A percentile compares a stretch with the other conserved stretches of the same genome.
These are phyloP conservation scores for Pempheris klunzingeri DNA, from an alignment of 2,797 vertebrate species.

Conservation along the genomic window DNA sequence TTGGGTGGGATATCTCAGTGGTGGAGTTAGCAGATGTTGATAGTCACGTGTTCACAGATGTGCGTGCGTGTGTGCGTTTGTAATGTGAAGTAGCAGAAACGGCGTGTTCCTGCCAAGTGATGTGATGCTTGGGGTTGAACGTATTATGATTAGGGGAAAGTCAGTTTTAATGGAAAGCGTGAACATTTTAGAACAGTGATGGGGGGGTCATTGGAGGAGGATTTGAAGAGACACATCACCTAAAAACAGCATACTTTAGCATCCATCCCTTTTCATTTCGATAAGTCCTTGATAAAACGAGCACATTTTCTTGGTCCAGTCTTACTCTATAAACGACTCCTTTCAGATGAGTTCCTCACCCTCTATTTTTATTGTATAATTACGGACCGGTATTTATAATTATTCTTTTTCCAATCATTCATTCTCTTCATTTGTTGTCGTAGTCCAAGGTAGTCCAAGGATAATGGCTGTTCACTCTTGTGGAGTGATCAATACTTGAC, in stretches of 20 bases:
- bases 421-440: slow-evolving; percentile 12
- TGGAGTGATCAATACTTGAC: slow-evolving; percentile 71
- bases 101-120: slow-evolving; percentile 38
- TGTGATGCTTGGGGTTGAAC: slow-evolving; percentile 31
- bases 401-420: slow-evolving; percentile 19
- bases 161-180: slow-evolving; percentile 24
- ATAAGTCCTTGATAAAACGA: neutral
- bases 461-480: slow-evolving; percentile 42
- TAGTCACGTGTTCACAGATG: slow-evolving; percentile 42
- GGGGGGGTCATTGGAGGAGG: slow-evolving; percentile 17
- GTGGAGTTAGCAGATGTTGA: slow-evolving; percentile 60
- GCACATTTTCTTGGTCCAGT: neutral
- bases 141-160: slow-evolving; percentile 7
- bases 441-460: slow-evolving; percentile 46
- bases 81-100: slow-evolving; percentile 32
- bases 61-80: slow-evolving; percentile 25
- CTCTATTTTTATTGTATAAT: slow-evolving; percentile 41
- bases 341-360: neutral
- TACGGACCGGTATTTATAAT: slow-evolving; percentile 26
- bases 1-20: slow-evolving; percentile 59
- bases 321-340: slow-evolving; percentile 8
- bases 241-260: neutral
- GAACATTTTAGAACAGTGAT: slow-evolving; percentile 16
- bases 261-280: neutral
- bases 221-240: slow-evolving; percentile 9